A percentile compares a stretch with the other conserved stretches of the same genome.
Evolutionary conservation across 1,140 invertebrate species (phyloP).

Genomic region (Diplogasteroides magnus): DNA sequence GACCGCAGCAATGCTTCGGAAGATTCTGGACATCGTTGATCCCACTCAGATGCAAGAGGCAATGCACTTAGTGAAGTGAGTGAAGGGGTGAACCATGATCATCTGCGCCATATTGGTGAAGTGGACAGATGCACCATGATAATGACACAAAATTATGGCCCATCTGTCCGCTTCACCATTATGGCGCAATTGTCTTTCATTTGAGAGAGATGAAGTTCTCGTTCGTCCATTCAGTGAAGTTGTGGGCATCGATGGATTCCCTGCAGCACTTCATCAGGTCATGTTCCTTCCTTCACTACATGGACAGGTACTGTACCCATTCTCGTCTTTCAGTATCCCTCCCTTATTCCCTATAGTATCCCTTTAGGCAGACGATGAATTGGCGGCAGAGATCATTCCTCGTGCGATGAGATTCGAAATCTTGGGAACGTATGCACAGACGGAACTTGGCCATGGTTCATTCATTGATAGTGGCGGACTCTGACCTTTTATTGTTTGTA

Average conservation of each 20-base stretch:
- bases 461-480: constrained; percentile 6
- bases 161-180: no score
- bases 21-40: no score
- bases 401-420: constrained; percentile 72
- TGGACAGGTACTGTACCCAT: constrained; percentile 67
- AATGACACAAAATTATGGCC: no score
- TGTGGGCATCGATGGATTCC: constrained; percentile 50
- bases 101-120: no score
- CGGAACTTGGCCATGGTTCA: constrained; percentile 85
- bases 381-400: constrained; percentile 68
- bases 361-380: constrained; percentile 60
- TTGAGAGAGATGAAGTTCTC: no score
- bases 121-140: no score
- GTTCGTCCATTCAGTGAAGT: no score
- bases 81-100: no score
- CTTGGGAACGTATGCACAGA: constrained; percentile 87
- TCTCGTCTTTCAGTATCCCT: neutral
- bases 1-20: no score
- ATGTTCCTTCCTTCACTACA: constrained; percentile 86
- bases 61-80: no score
- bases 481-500: constrained; percentile 16
- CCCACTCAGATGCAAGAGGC: no score
- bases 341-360: neutral
- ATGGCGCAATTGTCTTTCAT: no score
- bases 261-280: constrained; percentile 74